phyloP scores from a whole-genome alignment of 2,888 invertebrate species.

The Xylophagus ater region DNA sequence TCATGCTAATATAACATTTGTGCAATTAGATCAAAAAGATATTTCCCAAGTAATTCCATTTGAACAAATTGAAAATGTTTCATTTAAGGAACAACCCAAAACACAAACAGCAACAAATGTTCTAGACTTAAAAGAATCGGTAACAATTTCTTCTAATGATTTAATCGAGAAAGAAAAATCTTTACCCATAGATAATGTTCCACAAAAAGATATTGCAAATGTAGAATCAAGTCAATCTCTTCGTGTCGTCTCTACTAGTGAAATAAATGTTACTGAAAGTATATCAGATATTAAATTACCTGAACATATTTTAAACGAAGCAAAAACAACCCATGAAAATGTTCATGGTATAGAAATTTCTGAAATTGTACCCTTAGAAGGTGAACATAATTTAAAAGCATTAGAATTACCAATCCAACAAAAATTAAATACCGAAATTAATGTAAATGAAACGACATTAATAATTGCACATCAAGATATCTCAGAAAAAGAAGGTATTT shows the following conservation, averaged over 20 bases:
- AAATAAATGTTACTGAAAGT: slow-evolving; percentile 48
- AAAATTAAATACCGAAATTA: slow-evolving; percentile 34
- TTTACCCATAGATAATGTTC: slow-evolving; percentile 13
- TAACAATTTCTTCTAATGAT: slow-evolving; percentile 22
- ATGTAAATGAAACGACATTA: slow-evolving; percentile 28
- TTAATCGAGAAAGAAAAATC: slow-evolving; percentile 26
- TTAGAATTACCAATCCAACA: slow-evolving; percentile 32
- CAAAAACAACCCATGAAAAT: slow-evolving; percentile 39
- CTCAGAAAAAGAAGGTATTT: slow-evolving; percentile 40
- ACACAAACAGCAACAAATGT: slow-evolving; percentile 18
- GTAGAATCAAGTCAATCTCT: slow-evolving; percentile 37
- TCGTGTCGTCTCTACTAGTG: slow-evolving; percentile 43
- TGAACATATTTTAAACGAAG: slow-evolving; percentile 37
- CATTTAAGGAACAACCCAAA: slow-evolving; percentile 15
- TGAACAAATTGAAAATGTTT: slow-evolving; percentile 6
- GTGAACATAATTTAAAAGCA: slow-evolving; percentile 29
- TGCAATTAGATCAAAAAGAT: slow-evolving; percentile 2
- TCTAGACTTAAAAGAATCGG: slow-evolving; percentile 22
- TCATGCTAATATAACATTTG: slow-evolving; percentile 2
- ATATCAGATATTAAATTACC: slow-evolving; percentile 26
- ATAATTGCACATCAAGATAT: slow-evolving; percentile 39
- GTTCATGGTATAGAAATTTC: slow-evolving; percentile 27
- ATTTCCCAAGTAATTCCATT: slow-evolving; percentile 8
- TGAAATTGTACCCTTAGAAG: slow-evolving; percentile 26
- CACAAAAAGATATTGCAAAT: slow-evolving; percentile 19